phyloP scores from a whole-genome alignment of 2,888 invertebrate species.

The Neria commutata region DNA sequence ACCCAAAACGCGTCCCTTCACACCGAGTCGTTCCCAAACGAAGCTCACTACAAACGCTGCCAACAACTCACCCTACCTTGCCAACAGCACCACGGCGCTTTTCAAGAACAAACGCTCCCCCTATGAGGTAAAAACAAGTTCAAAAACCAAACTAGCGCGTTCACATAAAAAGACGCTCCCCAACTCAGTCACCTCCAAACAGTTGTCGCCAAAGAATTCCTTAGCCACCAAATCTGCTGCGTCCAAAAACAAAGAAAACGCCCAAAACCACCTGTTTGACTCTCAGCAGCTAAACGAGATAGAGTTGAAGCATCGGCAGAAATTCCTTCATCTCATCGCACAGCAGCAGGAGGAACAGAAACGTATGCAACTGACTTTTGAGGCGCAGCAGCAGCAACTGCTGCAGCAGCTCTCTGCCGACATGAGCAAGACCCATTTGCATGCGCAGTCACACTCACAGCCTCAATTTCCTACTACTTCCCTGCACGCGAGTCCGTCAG shows the following conservation, averaged over 20 bases:
- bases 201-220: conserved; percentile 12
- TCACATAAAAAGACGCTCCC: too few species aligned
- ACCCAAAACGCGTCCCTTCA: conserved; percentile 33
- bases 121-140: conserved; percentile 28
- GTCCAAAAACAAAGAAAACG: background rate
- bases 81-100: background rate
- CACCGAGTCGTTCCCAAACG: conserved; percentile 1
- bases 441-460: conserved; percentile 37
- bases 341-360: conserved; percentile 71
- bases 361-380: conserved; percentile 69
- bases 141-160: conserved; percentile 32
- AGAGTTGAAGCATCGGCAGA: conserved; percentile 70
- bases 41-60: conserved; percentile 12
- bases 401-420: conserved; percentile 57
- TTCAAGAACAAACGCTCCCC: conserved; percentile 32
- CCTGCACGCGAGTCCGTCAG: background rate
- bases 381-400: conserved; percentile 69
- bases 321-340: conserved; percentile 68
- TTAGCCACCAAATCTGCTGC: background rate
- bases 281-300: conserved; percentile 49
- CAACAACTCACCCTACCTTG: background rate
- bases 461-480: conserved; percentile 29
- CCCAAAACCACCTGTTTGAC: too few species aligned
- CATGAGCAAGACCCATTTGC: conserved; percentile 35
- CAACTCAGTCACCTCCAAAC: conserved; percentile 20